phyloP scores from a whole-genome alignment of 2,113 vertebrate species.

The Empidonax alnorum region DNA sequence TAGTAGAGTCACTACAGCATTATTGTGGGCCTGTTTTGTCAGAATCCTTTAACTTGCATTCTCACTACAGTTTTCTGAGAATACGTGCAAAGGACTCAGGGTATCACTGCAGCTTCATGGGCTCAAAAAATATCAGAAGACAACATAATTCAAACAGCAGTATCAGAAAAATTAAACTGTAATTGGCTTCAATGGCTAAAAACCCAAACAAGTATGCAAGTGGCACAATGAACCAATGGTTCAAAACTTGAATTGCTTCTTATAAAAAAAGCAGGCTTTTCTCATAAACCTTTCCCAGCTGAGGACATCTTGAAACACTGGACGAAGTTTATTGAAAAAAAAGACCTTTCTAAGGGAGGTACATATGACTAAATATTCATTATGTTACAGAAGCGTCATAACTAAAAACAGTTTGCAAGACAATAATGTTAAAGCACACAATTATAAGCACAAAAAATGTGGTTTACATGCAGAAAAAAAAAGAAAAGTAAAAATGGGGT shows the following conservation, averaged over 20 bases:
- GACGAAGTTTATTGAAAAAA: not conserved
- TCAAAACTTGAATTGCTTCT: not conserved
- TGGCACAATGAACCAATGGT: not conserved
- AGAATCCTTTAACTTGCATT: not conserved
- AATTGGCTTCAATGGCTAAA: not conserved
- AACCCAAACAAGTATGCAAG: not conserved
- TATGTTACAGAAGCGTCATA: not conserved
- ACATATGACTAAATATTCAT: not conserved
- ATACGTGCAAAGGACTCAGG: not conserved
- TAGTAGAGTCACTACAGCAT: not conserved
- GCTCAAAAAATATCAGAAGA: not conserved
- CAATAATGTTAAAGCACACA: not conserved
- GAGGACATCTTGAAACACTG: not conserved
- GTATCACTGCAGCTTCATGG: not conserved
- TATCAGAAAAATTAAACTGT: not conserved
- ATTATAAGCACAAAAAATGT: not conserved
- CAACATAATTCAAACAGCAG: not conserved
- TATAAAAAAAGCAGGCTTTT: not conserved
- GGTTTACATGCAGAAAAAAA: not conserved
- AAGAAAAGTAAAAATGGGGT: fast-evolving
- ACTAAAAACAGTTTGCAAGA: not conserved
- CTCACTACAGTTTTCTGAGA: not conserved
- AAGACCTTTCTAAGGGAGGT: not conserved
- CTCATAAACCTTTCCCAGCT: fast-evolving
- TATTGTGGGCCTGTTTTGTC: not conserved